Base-by-base conservation (phyloP, 2,797 vertebrate genomes). In the Chiroxiphia lanceolata region DNA sequence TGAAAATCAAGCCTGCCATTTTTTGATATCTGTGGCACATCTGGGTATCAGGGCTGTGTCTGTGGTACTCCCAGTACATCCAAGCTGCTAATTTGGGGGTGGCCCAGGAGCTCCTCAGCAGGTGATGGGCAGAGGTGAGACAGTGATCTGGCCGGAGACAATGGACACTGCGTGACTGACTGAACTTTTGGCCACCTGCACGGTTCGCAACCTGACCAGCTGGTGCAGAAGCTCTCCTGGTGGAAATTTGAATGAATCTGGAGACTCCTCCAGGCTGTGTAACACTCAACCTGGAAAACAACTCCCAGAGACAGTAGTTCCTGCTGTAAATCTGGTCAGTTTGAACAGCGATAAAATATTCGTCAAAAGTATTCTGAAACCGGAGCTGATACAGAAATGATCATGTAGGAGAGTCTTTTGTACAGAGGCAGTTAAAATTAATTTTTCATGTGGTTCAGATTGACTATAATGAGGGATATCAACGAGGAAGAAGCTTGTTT, bases 171-270 rank as follows among this genome's bases (percentile, higher is more conserved):
- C 1, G 13, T 74, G n/a, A 54, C 13, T 84, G 14, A 6, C 25
- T 76, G 27, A 7, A 56, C 25, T 64, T 17, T 5, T 60, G 22
- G 2, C 4, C 36, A 60, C 14, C 13, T 63, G 82, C 31, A 36
- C 9, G 31, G 18, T 23, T 61, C 40, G 9, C 31, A 51, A 15
- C 8, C 5, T 11, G 19, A 31, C 5, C 25, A 11, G 16, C 14
- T 33, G 1, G 0, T 57, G 4, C 45, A 60, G 36, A 6, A 54
- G 0, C 3, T 11, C 10, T 70, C 3, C 3, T 31, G 9, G 2
- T n/a, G 31, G 9, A 71, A 83, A 85, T 69, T 34, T 59, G 25
- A 36, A 44, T 34, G 1, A 22, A 48, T 40, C 23, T 44, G 11
- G 15, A 90, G 36, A 44, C 2, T 44, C 18, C 15, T 67, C 15